These are phyloP conservation scores for Stegodyphus mimosarum DNA, from an alignment of 1,140 invertebrate species.

Conservation along the genomic window DNA sequence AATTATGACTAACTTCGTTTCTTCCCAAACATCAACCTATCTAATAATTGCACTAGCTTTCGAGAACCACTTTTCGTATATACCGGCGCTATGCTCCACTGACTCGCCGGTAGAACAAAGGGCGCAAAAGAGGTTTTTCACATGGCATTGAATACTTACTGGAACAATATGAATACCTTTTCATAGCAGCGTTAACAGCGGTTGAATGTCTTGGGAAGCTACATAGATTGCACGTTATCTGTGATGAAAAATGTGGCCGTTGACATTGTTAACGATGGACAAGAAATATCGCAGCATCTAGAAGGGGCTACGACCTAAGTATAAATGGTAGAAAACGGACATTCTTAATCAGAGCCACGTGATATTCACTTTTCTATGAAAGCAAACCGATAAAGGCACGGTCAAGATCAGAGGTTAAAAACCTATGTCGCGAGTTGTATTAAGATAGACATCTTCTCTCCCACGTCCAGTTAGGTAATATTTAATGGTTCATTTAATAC, in stretches of 20 bases:
- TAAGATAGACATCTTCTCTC: no score
- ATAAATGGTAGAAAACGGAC: no score
- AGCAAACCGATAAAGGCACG: no score
- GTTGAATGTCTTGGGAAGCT: conserved; percentile 33
- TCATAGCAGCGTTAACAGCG: conserved; percentile 38
- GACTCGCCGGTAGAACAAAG: conserved; percentile 29
- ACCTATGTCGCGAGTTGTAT: no score
- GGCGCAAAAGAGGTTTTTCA: conserved; percentile 28
- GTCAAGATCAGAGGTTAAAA: no score
- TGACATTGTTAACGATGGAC: conserved; percentile 21
- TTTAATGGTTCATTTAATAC: no score
- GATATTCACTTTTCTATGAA: no score
- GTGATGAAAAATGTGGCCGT: conserved; percentile 14
- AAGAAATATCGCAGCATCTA: neutral
- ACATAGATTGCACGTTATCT: conserved; percentile 1
- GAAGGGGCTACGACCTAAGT: no score
- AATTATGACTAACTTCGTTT: conserved; percentile 12
- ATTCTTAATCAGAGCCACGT: no score
- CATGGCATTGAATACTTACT: conserved; percentile 55
- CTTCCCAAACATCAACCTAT: conserved; percentile 12
- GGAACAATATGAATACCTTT: conserved; percentile 51
- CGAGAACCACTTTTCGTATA: conserved; percentile 6
- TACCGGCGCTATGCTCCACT: conserved; percentile 52
- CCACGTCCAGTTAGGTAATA: no score
- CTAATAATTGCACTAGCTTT: conserved; percentile 25